Percentiles rank a stretch among this genome's conserved stretches.
Conservation (phyloP, 2,797 vertebrate species). For the Nothura maculosa region DNA sequence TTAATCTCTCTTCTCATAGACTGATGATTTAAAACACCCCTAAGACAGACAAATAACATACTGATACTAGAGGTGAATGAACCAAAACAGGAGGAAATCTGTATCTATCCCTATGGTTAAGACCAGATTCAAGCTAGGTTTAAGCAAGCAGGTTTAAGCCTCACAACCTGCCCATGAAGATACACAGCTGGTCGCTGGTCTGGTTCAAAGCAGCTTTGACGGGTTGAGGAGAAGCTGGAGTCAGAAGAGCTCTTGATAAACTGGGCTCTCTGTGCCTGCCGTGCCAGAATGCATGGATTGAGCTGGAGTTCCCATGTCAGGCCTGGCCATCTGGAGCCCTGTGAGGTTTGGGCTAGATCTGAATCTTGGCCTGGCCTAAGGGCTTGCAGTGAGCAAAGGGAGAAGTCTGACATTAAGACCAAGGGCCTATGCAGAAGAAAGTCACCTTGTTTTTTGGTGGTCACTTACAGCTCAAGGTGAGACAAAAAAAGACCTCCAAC, state of each 20-base stretch:
- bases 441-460: background rate
- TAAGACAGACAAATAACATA: background rate
- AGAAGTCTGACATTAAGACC: background rate
- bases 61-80: background rate
- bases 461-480: rapidly evolving
- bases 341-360: background rate
- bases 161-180: background rate
- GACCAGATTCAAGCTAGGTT: background rate
- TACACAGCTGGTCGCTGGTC: background rate
- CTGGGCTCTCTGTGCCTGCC: background rate
- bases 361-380: background rate
- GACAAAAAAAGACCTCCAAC: background rate
- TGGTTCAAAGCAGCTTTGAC: rapidly evolving
- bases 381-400: rapidly evolving
- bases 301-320: background rate
- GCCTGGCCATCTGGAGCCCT: background rate
- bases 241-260: background rate
- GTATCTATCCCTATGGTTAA: background rate
- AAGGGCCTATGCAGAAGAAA: background rate
- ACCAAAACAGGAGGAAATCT: background rate
- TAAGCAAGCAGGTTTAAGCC: background rate
- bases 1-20: background rate
- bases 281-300: background rate
- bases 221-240: background rate
- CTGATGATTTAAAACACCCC: background rate